Percentiles rank a stretch among this genome's conserved stretches.
These are phyloP conservation scores for Forbesichthys agassizii DNA, from an alignment of 2,113 vertebrate genomes.

Conservation along the genomic window DNA sequence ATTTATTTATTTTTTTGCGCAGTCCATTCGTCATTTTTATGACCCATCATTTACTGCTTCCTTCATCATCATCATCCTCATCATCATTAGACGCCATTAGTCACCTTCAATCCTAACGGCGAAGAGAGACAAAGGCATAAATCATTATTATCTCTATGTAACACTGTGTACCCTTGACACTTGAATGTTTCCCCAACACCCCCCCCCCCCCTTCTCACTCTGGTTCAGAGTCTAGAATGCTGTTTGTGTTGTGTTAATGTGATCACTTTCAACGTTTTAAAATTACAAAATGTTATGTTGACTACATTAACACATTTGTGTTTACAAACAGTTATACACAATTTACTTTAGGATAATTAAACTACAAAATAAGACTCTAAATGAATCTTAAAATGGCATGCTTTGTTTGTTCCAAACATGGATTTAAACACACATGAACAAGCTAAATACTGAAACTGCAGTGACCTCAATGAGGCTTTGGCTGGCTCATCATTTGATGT, in stretches of 20 bases:
- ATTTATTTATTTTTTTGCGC: slow-evolving; percentile 25
- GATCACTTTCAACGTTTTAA: not conserved
- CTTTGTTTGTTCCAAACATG: too few species aligned
- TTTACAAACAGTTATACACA: not conserved
- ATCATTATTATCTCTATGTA: slow-evolving; percentile 72
- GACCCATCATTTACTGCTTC: slow-evolving; percentile 64
- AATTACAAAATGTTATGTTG: too few species aligned
- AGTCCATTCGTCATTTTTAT: slow-evolving; percentile 72
- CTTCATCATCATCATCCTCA: slow-evolving; percentile 66
- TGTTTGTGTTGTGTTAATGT: not conserved
- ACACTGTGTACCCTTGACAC: slow-evolving; percentile 47
- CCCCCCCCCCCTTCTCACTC: slow-evolving; percentile 15
- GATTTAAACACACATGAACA: too few species aligned
- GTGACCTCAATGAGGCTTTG: too few species aligned
- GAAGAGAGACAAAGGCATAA: slow-evolving; percentile 61
- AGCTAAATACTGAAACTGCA: too few species aligned
- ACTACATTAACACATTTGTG: too few species aligned
- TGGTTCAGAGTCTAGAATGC: slow-evolving; percentile 20
- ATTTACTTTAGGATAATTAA: too few species aligned
- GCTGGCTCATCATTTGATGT: too few species aligned
- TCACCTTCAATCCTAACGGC: slow-evolving; percentile 59
- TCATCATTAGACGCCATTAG: slow-evolving; percentile 72
- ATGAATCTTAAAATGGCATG: too few species aligned
- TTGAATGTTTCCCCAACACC: not conserved
- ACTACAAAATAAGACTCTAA: too few species aligned